Evolutionary conservation across 2,888 invertebrate species (phyloP).

Genomic region (Platynereis dumerilii): DNA sequence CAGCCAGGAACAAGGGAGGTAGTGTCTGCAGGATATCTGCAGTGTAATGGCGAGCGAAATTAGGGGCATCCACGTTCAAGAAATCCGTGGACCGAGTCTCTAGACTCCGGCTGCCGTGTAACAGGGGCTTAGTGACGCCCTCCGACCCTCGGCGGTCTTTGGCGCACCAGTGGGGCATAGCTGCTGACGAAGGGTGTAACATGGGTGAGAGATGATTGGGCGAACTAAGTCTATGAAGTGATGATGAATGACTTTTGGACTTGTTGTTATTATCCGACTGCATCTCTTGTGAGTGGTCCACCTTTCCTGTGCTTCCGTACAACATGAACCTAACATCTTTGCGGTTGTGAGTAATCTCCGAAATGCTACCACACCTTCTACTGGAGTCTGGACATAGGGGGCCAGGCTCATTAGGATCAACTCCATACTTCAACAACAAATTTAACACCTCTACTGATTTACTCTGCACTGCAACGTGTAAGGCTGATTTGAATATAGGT

Average conservation of each 20-base stretch:
- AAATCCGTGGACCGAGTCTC: too few species aligned
- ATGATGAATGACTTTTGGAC: too few species aligned
- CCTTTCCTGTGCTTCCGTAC: not conserved
- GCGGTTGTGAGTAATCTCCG: slow-evolving; percentile 20
- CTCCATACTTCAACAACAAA: slow-evolving; percentile 67
- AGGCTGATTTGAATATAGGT: slow-evolving; percentile 67
- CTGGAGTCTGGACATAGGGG: not conserved
- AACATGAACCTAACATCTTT: slow-evolving; percentile 22
- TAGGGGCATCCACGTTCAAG: not conserved
- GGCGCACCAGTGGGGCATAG: not conserved
- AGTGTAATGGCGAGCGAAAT: slow-evolving; percentile 63
- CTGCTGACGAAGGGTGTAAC: not conserved
- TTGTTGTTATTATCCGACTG: too few species aligned
- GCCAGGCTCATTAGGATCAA: slow-evolving; percentile 69
- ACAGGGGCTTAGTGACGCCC: slow-evolving; percentile 5
- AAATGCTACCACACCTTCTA: slow-evolving; percentile 24
- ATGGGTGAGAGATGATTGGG: not conserved
- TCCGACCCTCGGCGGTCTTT: not conserved
- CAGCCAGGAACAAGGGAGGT: slow-evolving; percentile 70
- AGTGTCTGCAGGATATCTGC: slow-evolving; percentile 67
- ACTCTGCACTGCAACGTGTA: slow-evolving; percentile 70
- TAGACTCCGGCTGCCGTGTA: too few species aligned
- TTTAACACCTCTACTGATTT: slow-evolving; percentile 68
- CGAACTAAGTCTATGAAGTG: not conserved
- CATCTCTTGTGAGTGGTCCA: not conserved